Percentiles rank a stretch among this genome's conserved stretches.
phyloP scores from a whole-genome alignment of 2,797 vertebrate genomes.

The Anguilla pacifica region DNA sequence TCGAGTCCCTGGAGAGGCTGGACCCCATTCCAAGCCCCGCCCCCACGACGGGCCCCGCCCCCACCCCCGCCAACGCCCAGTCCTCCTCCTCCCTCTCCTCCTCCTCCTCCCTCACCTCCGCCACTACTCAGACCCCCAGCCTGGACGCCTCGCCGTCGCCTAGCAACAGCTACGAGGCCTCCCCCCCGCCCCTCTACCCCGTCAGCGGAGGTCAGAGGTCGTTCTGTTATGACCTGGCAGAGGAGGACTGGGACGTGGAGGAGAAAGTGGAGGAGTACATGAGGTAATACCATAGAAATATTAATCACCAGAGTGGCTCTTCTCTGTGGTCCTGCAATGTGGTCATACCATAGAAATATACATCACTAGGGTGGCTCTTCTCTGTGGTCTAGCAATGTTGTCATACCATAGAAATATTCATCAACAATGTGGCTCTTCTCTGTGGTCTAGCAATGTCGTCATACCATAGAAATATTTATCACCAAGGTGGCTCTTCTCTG shows the following conservation, averaged over 20 bases:
- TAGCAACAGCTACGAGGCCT: constrained; percentile 80
- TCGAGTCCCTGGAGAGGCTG: constrained; percentile 79
- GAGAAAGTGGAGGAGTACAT: constrained; percentile 84
- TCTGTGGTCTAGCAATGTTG: neutral
- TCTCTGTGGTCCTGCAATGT: neutral
- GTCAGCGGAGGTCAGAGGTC: constrained; percentile 71
- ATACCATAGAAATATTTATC: neutral
- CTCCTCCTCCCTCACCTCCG: constrained; percentile 77
- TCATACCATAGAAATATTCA: neutral
- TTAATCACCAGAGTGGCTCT: neutral
- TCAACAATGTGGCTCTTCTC: neutral
- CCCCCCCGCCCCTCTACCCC: constrained; percentile 75
- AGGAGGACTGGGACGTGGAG: constrained; percentile 83
- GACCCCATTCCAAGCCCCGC: constrained; percentile 70
- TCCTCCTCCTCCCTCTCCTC: constrained; percentile 75
- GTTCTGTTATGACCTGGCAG: constrained; percentile 78
- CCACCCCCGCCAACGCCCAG: constrained; percentile 59
- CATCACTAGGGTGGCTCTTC: constrained; percentile 36
- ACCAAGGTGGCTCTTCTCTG: neutral
- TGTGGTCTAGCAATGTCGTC: neutral
- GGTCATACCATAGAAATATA: neutral
- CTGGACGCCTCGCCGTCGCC: constrained; percentile 75
- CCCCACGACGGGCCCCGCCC: constrained; percentile 66
- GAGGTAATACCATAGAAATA: constrained; percentile 64
- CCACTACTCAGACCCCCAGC: constrained; percentile 79